Percentiles rank a stretch among this genome's conserved stretches.
phyloP scores from a whole-genome alignment of 2,888 invertebrate species.

The Podotricha telesiphe region DNA sequence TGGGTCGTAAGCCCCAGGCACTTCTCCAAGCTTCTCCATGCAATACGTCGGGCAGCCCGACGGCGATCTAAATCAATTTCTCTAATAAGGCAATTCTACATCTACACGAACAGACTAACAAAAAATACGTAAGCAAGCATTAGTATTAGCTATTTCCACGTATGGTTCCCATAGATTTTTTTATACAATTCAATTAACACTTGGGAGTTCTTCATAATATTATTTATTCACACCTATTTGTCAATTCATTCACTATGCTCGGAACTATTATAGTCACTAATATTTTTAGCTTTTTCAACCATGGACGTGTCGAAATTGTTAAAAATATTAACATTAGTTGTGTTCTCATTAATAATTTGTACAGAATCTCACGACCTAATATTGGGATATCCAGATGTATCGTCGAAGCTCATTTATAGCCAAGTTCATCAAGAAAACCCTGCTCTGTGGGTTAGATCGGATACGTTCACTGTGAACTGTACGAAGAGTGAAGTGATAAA shows the following conservation, averaged over 20 bases:
- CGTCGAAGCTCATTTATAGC: slow-evolving; percentile 65
- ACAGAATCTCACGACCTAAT: slow-evolving; percentile 48
- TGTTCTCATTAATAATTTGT: slow-evolving; percentile 29
- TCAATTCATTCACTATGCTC: slow-evolving; percentile 26
- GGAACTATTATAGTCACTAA: slow-evolving; percentile 1
- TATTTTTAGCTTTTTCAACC: slow-evolving; percentile 6
- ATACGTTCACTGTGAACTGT: slow-evolving; percentile 63
- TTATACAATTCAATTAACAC: slow-evolving; percentile 25
- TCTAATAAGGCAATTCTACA: too few relatives aligned
- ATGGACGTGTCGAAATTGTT: slow-evolving; percentile 40
- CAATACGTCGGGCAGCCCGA: too few relatives aligned
- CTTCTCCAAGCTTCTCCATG: too few relatives aligned
- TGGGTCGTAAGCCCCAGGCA: too few relatives aligned
- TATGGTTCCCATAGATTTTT: background rate
- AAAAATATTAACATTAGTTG: slow-evolving; percentile 36
- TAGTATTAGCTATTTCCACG: background rate
- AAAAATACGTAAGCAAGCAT: background rate
- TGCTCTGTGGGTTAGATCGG: slow-evolving; percentile 65
- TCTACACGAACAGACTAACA: background rate
- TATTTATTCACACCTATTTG: slow-evolving; percentile 20
- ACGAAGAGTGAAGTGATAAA: slow-evolving; percentile 64
- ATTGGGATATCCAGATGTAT: slow-evolving; percentile 62
- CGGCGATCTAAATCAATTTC: too few relatives aligned
- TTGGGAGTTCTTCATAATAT: slow-evolving; percentile 25
- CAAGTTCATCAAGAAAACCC: slow-evolving; percentile 70